phyloP scores from a whole-genome alignment of 2,888 invertebrate genomes.

The Lumbricus terrestris region DNA sequence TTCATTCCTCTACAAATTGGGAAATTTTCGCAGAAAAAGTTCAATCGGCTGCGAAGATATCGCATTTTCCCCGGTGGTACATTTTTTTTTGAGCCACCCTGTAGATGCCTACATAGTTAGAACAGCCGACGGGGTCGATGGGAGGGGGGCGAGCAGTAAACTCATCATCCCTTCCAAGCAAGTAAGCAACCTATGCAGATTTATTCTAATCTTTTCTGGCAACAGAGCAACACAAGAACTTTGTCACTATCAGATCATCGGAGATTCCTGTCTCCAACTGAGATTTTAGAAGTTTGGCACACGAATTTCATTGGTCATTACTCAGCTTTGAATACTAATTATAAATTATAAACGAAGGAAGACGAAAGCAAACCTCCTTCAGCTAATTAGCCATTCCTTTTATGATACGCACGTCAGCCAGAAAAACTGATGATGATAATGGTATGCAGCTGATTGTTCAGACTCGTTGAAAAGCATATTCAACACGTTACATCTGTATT shows the following conservation, averaged over 20 bases:
- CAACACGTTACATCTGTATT: neutral
- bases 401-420: neutral
- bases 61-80: no score
- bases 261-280: neutral
- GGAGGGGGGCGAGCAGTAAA: no score
- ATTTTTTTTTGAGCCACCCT: no score
- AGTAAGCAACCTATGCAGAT: neutral
- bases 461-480: neutral
- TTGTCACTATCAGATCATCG: neutral
- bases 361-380: neutral
- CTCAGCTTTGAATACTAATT: neutral
- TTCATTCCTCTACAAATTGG: no score
- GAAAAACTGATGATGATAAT: neutral
- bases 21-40: no score
- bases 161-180: neutral
- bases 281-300: neutral
- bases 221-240: neutral
- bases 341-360: neutral
- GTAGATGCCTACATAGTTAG: neutral
- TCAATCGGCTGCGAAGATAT: no score
- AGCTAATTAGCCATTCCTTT: neutral
- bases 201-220: neutral
- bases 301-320: neutral
- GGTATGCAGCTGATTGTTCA: neutral
- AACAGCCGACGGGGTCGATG: no score